Evolutionary conservation across 2,113 vertebrate species (phyloP).

Genomic region (Phylloscopus trochilus): DNA sequence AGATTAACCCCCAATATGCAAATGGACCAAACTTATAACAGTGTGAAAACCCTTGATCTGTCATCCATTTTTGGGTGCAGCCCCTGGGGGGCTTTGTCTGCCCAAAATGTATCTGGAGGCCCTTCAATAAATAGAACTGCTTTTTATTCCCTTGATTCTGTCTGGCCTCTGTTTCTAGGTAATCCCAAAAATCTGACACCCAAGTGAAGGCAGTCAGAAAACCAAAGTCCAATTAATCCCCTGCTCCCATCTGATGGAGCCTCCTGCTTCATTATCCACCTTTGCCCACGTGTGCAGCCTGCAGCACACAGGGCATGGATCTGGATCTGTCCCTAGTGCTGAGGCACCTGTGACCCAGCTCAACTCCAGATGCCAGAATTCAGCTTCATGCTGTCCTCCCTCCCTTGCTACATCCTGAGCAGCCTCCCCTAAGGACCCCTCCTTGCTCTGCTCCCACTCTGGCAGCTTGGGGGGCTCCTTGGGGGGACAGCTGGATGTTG

Average conservation of each 20-base stretch:
- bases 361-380: neutral
- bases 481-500: neutral
- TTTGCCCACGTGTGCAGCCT: neutral
- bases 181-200: neutral
- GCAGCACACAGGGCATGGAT: neutral
- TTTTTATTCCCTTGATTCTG: neutral
- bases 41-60: rapidly evolving
- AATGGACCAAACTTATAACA: neutral
- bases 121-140: neutral
- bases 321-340: neutral
- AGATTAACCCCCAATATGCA: neutral
- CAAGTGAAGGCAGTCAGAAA: neutral
- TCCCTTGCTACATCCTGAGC: neutral
- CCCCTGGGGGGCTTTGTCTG: rapidly evolving
- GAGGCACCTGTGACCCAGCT: neutral
- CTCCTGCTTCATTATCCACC: neutral
- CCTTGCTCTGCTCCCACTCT: neutral
- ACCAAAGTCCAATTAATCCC: neutral
- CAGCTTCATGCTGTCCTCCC: neutral
- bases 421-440: neutral
- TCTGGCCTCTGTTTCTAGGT: neutral
- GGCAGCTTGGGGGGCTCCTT: too few species aligned
- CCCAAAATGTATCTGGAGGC: neutral
- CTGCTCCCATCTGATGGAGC: neutral
- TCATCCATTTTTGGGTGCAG: neutral